Evolutionary conservation across 2,888 invertebrate genomes (phyloP).

Genomic region (Lasioglossum malachurum): DNA sequence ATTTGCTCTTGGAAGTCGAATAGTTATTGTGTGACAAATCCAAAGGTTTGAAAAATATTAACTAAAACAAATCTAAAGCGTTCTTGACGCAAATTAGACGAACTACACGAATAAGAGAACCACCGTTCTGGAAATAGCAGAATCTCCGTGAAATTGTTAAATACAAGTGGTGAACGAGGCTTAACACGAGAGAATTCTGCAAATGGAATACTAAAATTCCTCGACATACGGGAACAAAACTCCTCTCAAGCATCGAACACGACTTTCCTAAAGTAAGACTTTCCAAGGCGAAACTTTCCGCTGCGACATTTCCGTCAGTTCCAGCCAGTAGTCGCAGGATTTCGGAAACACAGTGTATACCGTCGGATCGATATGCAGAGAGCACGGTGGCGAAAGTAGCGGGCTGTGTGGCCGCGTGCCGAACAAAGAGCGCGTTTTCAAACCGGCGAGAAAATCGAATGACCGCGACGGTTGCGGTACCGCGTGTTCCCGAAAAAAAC

Average conservation of each 20-base stretch:
- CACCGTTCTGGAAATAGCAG: background rate
- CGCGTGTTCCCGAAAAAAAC: background rate
- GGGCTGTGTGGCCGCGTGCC: background rate
- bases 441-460: background rate
- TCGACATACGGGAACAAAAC: background rate
- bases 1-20: background rate
- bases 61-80: background rate
- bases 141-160: background rate
- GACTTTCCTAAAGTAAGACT: background rate
- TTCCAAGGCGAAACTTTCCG: background rate
- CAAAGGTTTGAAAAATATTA: background rate
- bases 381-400: background rate
- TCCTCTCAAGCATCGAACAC: background rate
- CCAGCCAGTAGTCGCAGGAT: background rate
- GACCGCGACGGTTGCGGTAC: background rate
- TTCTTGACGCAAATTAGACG: no score
- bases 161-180: background rate
- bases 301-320: background rate
- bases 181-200: background rate
- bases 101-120: no score
- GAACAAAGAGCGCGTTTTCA: constrained; percentile 1
- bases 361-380: constrained; percentile 8
- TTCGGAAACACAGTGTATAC: constrained; percentile 11
- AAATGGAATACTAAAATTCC: background rate
- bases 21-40: background rate